phyloP scores from a whole-genome alignment of 2,888 invertebrate species.

The Pristionchus entomophagus region DNA sequence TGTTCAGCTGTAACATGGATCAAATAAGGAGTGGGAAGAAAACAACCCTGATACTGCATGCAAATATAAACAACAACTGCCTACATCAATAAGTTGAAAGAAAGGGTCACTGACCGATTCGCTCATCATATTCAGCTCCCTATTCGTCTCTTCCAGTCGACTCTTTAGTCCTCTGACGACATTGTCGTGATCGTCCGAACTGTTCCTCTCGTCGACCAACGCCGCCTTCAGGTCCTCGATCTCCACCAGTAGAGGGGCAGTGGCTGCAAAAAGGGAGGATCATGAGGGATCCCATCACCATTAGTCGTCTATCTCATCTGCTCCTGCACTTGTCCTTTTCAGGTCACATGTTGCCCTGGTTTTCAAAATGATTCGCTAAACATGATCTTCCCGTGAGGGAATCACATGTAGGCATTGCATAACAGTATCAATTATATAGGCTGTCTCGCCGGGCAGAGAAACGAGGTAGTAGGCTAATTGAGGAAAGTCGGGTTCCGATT shows the following conservation, averaged over 20 bases:
- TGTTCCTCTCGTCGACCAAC: constrained; percentile 43
- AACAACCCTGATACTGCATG: too few species aligned
- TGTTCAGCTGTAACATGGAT: not conserved
- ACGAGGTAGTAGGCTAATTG: not conserved
- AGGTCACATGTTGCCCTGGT: too few species aligned
- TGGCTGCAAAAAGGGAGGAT: constrained; percentile 46
- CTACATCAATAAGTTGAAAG: not conserved
- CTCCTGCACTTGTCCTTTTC: too few species aligned
- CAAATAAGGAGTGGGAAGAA: not conserved
- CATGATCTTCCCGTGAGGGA: too few species aligned
- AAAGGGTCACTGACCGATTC: not conserved
- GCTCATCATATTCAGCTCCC: constrained; percentile 10
- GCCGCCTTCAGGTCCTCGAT: constrained; percentile 51
- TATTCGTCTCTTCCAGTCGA: constrained; percentile 35
- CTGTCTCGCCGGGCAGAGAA: too few species aligned
- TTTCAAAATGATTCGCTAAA: too few species aligned
- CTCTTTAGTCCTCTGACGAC: constrained; percentile 39
- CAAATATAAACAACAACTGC: too few species aligned
- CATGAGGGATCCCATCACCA: too few species aligned
- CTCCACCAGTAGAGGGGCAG: constrained; percentile 52
- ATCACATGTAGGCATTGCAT: too few species aligned
- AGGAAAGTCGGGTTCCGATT: too few species aligned
- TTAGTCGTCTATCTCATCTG: not conserved
- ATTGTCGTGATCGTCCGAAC: constrained; percentile 49
- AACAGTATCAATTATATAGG: too few species aligned